These are phyloP conservation scores for Xiphophorus couchianus DNA, from an alignment of 2,113 vertebrate genomes.

Conservation along the genomic window DNA sequence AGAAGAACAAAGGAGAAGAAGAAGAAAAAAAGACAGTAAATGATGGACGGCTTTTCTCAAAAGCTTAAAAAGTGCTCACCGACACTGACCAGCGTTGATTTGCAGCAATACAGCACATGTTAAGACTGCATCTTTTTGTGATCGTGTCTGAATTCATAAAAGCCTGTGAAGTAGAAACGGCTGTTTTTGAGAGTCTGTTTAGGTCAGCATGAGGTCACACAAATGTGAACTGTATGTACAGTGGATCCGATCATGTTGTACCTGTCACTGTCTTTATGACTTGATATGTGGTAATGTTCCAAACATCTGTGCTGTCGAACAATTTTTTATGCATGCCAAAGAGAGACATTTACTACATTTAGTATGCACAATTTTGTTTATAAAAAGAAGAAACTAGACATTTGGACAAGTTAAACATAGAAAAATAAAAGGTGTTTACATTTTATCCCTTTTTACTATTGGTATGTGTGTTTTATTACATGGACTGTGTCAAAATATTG, in stretches of 20 bases:
- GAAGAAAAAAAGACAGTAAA: constrained; percentile 3
- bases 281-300: constrained; percentile 49
- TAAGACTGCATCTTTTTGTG: background rate
- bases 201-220: constrained; percentile 22
- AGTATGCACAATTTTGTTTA: constrained; percentile 70
- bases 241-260: constrained; percentile 45
- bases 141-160: constrained; percentile 10
- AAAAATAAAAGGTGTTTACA: constrained; percentile 65
- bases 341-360: constrained; percentile 63
- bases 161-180: background rate
- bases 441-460: constrained; percentile 16
- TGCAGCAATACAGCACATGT: constrained; percentile 21
- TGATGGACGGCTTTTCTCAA: constrained; percentile 19
- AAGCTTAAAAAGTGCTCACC: constrained; percentile 30
- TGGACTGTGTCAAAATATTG: background rate
- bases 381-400: constrained; percentile 52
- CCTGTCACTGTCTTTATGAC: constrained; percentile 52
- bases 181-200: constrained; percentile 20
- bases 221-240: constrained; percentile 43
- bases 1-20: constrained; percentile 4
- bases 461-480: background rate
- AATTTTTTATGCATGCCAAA: constrained; percentile 82
- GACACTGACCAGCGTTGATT: constrained; percentile 11
- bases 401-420: constrained; percentile 56
- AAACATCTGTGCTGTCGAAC: constrained; percentile 61